These are phyloP conservation scores for Eupithecia vulgata DNA, from an alignment of 2,888 invertebrate species.

Conservation along the genomic window DNA sequence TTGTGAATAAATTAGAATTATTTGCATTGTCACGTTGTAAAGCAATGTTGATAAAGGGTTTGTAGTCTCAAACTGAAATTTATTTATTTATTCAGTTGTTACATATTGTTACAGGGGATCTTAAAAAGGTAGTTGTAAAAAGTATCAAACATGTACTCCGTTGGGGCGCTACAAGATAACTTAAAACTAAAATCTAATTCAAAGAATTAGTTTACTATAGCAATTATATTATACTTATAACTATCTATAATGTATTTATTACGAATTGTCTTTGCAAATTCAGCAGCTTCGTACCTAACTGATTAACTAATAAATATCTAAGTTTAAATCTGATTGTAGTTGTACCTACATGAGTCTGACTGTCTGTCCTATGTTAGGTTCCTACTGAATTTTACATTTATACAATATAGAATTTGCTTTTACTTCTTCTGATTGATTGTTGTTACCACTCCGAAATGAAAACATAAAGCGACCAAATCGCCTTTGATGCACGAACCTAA, in stretches of 20 bases:
- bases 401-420: not conserved
- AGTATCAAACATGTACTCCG: too few relatives aligned
- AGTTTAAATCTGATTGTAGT: not conserved
- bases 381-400: not conserved
- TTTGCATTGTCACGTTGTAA: constrained; percentile 17
- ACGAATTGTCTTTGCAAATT: not conserved
- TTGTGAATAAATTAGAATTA: constrained; percentile 38
- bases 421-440: not conserved
- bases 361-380: too few relatives aligned
- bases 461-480: not conserved
- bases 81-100: too few relatives aligned
- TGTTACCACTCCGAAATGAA: not conserved
- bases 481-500: not conserved
- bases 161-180: too few relatives aligned
- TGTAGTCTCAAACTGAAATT: not conserved
- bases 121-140: too few relatives aligned
- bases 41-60: constrained; percentile 2
- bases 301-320: not conserved
- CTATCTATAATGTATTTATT: too few relatives aligned
- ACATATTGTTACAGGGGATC: too few relatives aligned
- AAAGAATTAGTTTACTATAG: too few relatives aligned
- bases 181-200: too few relatives aligned
- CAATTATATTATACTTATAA: too few relatives aligned
- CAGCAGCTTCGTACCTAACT: not conserved
- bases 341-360: not conserved